phyloP scores from a whole-genome alignment of 1,140 invertebrate species.

The Phymorhynchus buccinoides region DNA sequence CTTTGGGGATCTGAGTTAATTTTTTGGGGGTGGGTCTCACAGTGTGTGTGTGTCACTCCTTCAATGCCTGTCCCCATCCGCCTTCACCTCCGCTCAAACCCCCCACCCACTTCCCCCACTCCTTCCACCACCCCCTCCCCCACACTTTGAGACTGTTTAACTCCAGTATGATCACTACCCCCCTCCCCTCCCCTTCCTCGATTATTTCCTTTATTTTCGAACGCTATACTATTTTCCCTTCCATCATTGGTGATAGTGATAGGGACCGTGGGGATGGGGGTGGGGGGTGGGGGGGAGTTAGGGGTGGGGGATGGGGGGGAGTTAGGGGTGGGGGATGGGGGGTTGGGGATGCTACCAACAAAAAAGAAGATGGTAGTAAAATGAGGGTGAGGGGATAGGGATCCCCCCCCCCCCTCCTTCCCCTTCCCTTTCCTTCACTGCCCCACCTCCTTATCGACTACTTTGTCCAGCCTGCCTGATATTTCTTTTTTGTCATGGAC shows the following conservation, averaged over 20 bases:
- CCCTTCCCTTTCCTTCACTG: not conserved
- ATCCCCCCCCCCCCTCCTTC: not conserved
- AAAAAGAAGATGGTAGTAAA: no score
- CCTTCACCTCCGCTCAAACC: no score
- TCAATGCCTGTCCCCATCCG: no score
- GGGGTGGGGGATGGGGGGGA: not conserved
- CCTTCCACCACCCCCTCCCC: no score
- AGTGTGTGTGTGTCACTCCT: no score
- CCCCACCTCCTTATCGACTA: not conserved
- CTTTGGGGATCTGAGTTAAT: not conserved
- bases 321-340: not conserved
- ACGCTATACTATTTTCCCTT: not conserved
- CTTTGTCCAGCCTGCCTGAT: no score
- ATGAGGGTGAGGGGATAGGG: not conserved
- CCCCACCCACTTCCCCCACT: no score
- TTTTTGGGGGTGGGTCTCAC: no score
- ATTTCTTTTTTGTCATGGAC: no score
- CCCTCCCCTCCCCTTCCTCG: not conserved
- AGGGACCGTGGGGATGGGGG: not conserved
- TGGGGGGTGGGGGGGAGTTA: not conserved
- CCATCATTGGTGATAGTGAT: not conserved
- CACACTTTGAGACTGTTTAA: no score
- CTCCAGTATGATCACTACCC: no score
- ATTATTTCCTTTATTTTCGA: not conserved
- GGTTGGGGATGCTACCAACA: no score